Percentiles rank a stretch among this genome's conserved stretches.
These are phyloP conservation scores for Poecile atricapillus DNA, from an alignment of 2,113 vertebrate species.

Conservation along the genomic window DNA sequence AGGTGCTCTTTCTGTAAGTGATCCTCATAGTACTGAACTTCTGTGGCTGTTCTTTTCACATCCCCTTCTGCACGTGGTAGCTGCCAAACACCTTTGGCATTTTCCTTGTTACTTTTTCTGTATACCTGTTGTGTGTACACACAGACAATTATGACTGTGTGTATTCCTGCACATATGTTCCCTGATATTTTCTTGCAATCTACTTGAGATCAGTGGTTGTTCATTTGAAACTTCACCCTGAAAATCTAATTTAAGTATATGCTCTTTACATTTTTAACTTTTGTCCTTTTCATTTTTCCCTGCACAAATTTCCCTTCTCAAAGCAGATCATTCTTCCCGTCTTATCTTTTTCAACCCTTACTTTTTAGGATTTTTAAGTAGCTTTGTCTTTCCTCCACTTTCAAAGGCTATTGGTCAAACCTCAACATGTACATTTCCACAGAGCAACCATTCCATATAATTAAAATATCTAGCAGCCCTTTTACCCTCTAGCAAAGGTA, in stretches of 20 bases:
- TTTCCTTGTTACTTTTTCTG: neutral
- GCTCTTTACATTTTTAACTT: neutral
- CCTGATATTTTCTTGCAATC: neutral
- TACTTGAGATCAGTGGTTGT: neutral
- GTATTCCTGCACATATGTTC: neutral
- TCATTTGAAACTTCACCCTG: neutral
- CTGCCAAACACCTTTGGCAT: neutral
- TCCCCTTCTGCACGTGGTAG: neutral
- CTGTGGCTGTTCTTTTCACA: neutral
- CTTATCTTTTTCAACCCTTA: neutral
- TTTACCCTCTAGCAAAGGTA: neutral
- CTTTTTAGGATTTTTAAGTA: neutral
- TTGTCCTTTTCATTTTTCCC: neutral
- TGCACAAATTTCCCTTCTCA: neutral
- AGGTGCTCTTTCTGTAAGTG: neutral
- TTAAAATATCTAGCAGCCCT: neutral
- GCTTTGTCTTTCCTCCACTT: neutral
- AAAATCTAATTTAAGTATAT: neutral
- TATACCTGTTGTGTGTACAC: neutral
- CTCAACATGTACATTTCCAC: neutral
- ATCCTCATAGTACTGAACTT: neutral
- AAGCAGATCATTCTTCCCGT: neutral
- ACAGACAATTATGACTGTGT: neutral
- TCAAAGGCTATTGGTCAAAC: neutral
- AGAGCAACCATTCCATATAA: neutral